phyloP scores from a whole-genome alignment of 92 coral and sea anemone species.

The Desmophyllum pertusum region DNA sequence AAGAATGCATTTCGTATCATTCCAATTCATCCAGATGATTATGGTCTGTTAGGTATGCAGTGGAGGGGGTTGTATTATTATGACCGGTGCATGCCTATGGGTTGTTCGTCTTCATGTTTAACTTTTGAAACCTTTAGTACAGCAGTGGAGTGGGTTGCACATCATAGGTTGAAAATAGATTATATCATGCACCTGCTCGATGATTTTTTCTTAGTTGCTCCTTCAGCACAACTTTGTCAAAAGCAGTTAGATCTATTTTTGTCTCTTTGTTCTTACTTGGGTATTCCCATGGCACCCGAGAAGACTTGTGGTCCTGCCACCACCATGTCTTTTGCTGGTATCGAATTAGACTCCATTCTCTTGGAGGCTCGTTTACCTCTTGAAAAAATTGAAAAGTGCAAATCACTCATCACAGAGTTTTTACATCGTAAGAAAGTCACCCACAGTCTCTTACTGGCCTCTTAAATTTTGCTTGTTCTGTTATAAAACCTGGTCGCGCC shows the following conservation, averaged over 20 bases:
- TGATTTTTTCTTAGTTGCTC: slow-evolving; percentile 65
- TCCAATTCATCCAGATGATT: slow-evolving; percentile 66
- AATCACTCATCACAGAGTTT: background rate
- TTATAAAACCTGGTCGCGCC: slow-evolving; percentile 40
- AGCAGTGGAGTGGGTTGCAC: slow-evolving; percentile 73
- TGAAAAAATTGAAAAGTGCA: slow-evolving; percentile 54
- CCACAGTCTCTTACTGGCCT: slow-evolving; percentile 30
- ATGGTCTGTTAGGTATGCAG: slow-evolving; percentile 52
- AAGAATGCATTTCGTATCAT: slow-evolving; percentile 77
- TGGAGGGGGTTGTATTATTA: slow-evolving; percentile 66
- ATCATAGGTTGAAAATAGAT: slow-evolving; percentile 37
- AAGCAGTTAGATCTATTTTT: slow-evolving; percentile 46
- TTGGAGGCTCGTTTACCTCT: slow-evolving; percentile 66
- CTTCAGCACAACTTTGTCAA: slow-evolving; percentile 36
- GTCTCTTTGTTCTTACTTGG: slow-evolving; percentile 38
- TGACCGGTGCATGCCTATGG: slow-evolving; percentile 77
- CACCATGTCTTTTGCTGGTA: slow-evolving; percentile 58
- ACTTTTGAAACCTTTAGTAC: slow-evolving; percentile 72
- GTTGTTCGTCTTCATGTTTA: slow-evolving; percentile 68
- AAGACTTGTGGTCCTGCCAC: slow-evolving; percentile 52
- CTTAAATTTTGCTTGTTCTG: slow-evolving; percentile 34
- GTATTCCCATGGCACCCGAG: slow-evolving; percentile 75
- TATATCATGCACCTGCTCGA: slow-evolving; percentile 60
- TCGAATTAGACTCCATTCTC: slow-evolving; percentile 58
- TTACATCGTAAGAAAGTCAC: slow-evolving; percentile 23